Conservation (phyloP, 2,797 vertebrate species). For the Poliocrania exsul region DNA sequence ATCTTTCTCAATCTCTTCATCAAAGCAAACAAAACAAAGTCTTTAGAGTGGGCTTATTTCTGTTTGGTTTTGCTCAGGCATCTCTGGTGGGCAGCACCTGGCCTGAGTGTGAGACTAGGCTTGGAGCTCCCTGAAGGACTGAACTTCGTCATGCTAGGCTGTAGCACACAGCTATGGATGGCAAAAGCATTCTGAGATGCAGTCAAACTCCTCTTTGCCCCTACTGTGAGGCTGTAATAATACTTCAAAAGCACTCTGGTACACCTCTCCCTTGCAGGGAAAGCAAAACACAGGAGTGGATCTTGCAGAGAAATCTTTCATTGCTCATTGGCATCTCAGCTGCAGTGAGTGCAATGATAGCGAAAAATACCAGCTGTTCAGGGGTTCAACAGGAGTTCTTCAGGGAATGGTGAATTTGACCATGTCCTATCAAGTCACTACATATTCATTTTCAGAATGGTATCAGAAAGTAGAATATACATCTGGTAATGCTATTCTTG, state of each 20-base stretch:
- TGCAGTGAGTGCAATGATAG: neutral
- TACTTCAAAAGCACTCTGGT: neutral
- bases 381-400: neutral
- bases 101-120: neutral
- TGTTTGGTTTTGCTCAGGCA: neutral
- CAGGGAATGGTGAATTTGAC: neutral
- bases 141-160: neutral
- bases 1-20: slow-evolving; percentile 24
- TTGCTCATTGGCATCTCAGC: rapidly evolving
- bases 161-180: neutral
- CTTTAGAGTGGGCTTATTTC: neutral
- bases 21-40: neutral
- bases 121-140: neutral
- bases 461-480: neutral
- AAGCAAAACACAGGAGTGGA: neutral
- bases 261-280: neutral
- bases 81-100: neutral
- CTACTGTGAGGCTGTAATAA: neutral
- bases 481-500: neutral
- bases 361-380: neutral
- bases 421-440: neutral
- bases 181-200: neutral
- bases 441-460: neutral
- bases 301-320: neutral
- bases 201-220: neutral